Conservation (phyloP, 2,113 vertebrate genomes). For the Charina bottae region DNA sequence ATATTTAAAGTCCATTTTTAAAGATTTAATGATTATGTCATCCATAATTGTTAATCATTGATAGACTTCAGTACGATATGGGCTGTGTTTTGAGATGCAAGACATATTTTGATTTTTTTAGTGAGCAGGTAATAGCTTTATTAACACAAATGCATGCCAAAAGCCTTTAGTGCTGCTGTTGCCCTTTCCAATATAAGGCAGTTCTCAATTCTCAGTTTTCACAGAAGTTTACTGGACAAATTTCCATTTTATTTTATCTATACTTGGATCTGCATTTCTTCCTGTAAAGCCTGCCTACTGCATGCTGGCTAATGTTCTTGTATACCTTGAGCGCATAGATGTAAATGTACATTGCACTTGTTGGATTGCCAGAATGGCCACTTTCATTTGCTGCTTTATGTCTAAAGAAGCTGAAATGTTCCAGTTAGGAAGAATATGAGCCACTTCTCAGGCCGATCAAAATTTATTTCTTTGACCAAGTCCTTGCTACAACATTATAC, state of each 20-base stretch:
- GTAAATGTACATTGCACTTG: conserved; percentile 23
- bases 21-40: neutral
- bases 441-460: neutral
- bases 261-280: conserved; percentile 46
- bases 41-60: neutral
- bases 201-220: conserved; percentile 44
- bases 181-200: conserved; percentile 40
- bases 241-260: conserved; percentile 24
- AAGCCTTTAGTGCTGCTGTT: conserved; percentile 22
- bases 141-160: conserved; percentile 74
- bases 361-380: neutral
- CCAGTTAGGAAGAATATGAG: neutral
- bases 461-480: neutral
- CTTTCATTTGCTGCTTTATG: neutral
- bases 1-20: neutral
- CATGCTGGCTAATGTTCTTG: conserved; percentile 38
- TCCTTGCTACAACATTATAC: neutral
- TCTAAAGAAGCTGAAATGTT: neutral
- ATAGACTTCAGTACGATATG: neutral
- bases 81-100: conserved; percentile 35
- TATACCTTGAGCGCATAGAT: conserved; percentile 9
- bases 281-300: conserved; percentile 47
- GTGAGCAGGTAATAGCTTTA: conserved; percentile 60
- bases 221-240: conserved; percentile 3
- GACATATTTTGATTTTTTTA: conserved; percentile 44